phyloP scores from a whole-genome alignment of 2,888 invertebrate species.

The Myopa tessellatipennis region DNA sequence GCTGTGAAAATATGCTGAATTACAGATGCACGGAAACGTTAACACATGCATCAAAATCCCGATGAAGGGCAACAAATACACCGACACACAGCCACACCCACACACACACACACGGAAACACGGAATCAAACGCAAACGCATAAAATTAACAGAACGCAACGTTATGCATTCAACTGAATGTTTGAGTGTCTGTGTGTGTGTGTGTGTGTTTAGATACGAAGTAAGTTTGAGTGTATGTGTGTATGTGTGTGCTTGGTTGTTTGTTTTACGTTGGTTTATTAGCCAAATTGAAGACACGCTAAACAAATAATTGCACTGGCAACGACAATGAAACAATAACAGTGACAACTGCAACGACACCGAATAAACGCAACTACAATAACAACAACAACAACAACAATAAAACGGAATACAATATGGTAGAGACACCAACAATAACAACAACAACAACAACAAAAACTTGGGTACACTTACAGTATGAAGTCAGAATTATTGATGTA shows the following conservation, averaged over 20 bases:
- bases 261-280: too few relatives aligned
- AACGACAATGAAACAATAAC: constrained; percentile 27
- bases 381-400: constrained; percentile 38
- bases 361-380: too few relatives aligned
- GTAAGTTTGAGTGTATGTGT: background rate
- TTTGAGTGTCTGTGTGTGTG: background rate
- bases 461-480: too few relatives aligned
- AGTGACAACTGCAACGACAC: constrained; percentile 30
- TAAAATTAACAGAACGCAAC: background rate
- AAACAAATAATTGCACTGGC: too few relatives aligned
- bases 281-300: too few relatives aligned
- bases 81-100: background rate
- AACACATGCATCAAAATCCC: too few relatives aligned
- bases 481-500: too few relatives aligned
- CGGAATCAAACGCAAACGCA: background rate
- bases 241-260: background rate
- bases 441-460: too few relatives aligned
- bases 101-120: constrained; percentile 7
- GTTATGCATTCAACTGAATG: background rate
- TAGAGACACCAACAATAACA: constrained; percentile 20
- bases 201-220: background rate
- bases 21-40: too few relatives aligned
- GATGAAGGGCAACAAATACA: too few relatives aligned
- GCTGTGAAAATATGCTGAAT: too few relatives aligned
- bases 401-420: constrained; percentile 39